Evolutionary conservation across 2,797 vertebrate genomes (phyloP).

Genomic region (Coreius guichenoti): DNA sequence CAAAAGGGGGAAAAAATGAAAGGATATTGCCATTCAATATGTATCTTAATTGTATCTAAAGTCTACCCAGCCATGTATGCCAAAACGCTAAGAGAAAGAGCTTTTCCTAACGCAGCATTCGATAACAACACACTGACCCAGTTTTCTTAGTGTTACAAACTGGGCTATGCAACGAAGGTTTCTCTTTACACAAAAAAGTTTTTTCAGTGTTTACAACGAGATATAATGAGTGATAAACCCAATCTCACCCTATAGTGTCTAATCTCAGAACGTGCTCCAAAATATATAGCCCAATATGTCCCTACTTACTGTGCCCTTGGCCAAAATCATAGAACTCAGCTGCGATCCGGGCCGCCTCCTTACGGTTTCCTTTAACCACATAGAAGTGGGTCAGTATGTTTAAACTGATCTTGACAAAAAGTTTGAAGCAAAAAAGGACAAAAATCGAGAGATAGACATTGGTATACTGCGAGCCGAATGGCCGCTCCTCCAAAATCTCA

Average conservation of each 20-base stretch:
- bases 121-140: constrained; percentile 17
- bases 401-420: constrained; percentile 90
- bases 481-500: constrained; percentile 83
- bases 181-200: background rate
- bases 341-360: constrained; percentile 88
- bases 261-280: background rate
- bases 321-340: constrained; percentile 87
- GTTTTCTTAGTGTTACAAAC: background rate
- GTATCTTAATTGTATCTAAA: background rate
- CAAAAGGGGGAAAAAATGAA: background rate
- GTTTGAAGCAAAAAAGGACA: constrained; percentile 88
- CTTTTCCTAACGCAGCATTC: background rate
- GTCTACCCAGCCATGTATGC: background rate
- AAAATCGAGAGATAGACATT: constrained; percentile 91
- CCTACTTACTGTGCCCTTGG: constrained; percentile 83
- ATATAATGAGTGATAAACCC: background rate
- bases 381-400: constrained; percentile 90
- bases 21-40: background rate
- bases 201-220: background rate
- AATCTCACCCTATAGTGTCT: background rate
- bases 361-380: constrained; percentile 88
- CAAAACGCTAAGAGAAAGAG: background rate
- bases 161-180: background rate
- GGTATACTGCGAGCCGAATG: constrained; percentile 83
- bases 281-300: background rate